These are phyloP conservation scores for Drosophila equinoxialis DNA, from an alignment of 1,140 invertebrate genomes.

Conservation along the genomic window DNA sequence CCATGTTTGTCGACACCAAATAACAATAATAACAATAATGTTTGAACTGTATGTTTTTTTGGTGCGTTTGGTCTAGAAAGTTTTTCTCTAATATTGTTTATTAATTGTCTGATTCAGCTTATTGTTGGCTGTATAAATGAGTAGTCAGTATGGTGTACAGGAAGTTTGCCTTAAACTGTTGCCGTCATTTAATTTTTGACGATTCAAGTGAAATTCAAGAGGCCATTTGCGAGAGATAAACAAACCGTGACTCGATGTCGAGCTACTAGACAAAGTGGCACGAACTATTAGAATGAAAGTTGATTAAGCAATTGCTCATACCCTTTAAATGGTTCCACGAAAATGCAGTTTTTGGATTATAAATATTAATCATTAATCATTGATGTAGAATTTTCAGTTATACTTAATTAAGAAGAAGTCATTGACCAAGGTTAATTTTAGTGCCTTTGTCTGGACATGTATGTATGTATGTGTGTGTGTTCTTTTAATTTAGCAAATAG, in stretches of 20 bases:
- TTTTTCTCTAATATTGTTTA: slow-evolving; percentile 16
- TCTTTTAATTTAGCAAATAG: slow-evolving; percentile 17
- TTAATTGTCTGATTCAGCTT: slow-evolving; percentile 45
- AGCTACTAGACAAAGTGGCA: slow-evolving; percentile 51
- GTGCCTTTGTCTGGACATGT: neutral
- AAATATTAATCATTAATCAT: slow-evolving; percentile 11
- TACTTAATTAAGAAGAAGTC: slow-evolving; percentile 9
- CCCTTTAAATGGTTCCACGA: too few relatives aligned
- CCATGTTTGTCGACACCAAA: slow-evolving; percentile 7
- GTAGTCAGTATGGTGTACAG: slow-evolving; percentile 21
- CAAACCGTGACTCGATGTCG: slow-evolving; percentile 36
- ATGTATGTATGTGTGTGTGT: neutral
- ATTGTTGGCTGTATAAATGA: neutral
- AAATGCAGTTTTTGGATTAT: neutral
- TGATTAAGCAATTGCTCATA: slow-evolving; percentile 37
- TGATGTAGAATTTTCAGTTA: too few relatives aligned
- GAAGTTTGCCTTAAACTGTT: slow-evolving; percentile 28
- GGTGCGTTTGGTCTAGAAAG: slow-evolving; percentile 43
- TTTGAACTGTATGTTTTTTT: neutral
- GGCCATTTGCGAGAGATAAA: slow-evolving; percentile 49
- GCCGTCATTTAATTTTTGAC: neutral
- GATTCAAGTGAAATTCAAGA: slow-evolving; percentile 13
- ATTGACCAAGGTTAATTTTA: slow-evolving; percentile 25
- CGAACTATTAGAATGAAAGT: slow-evolving; percentile 21
- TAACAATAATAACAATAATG: neutral